Percentiles rank a stretch among this genome's conserved stretches.
These are phyloP conservation scores for Lydus trimaculatus DNA, from an alignment of 2,888 invertebrate species.

Conservation along the genomic window DNA sequence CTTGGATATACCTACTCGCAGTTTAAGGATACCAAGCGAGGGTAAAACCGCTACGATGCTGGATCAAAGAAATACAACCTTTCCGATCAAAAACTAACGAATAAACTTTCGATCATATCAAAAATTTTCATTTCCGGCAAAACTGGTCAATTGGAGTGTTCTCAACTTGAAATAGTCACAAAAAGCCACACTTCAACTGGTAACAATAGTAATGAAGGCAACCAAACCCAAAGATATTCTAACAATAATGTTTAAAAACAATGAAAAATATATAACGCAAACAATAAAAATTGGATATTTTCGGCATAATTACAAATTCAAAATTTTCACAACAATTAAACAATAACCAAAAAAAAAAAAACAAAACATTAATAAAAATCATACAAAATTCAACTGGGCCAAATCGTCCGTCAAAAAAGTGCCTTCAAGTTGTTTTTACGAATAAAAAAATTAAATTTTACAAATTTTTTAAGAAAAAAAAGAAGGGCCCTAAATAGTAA, in stretches of 20 bases:
- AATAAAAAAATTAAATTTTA: conserved; percentile 66
- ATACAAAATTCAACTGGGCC: conserved; percentile 78
- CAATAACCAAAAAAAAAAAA: too few species aligned
- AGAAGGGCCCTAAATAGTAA: conserved; percentile 90
- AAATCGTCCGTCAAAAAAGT: conserved; percentile 95
- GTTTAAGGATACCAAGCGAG: not conserved
- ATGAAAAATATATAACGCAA: not conserved
- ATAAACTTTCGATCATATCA: conserved; percentile 39
- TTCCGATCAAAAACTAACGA: not conserved
- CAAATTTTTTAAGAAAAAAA: conserved; percentile 58
- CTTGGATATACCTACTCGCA: not conserved
- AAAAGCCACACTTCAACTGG: conserved; percentile 73
- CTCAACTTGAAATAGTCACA: conserved; percentile 79
- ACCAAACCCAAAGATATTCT: conserved; percentile 64
- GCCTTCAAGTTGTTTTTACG: conserved; percentile 94
- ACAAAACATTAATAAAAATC: conserved; percentile 55
- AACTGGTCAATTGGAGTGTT: conserved; percentile 62
- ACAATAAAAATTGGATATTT: not conserved
- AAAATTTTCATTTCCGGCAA: conserved; percentile 46
- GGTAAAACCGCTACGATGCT: not conserved
- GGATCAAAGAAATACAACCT: not conserved
- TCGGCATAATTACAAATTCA: conserved; percentile 20
- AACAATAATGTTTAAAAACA: conserved; percentile 43
- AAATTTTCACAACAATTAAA: conserved; percentile 56
- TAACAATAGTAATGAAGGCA: conserved; percentile 85